Base-by-base conservation (phyloP, 2,797 vertebrate species). In the Betta splendens region DNA sequence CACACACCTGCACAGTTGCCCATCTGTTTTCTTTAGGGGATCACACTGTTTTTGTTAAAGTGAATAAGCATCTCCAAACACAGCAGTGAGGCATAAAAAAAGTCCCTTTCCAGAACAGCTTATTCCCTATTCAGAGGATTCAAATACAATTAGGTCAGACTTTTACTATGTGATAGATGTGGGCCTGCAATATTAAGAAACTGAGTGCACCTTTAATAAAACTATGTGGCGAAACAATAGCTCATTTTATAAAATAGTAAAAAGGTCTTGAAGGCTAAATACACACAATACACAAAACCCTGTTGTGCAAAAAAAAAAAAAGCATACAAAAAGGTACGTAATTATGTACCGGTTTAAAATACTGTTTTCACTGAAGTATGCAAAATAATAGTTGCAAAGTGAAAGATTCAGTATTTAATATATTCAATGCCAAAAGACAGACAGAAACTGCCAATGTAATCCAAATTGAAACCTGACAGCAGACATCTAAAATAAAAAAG, bases 1-100 rank as follows among this genome's bases (percentile, higher is more conserved):
- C 58, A 35, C 59, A 75, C 81, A 84, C 80, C 69, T 77, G 83
- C 84, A 80, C 66, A 61, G 45, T 52, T 61, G 59, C 67, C 82
- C 89, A 92, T 89, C 85, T 87, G 87, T 89, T 87, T 82, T 83
- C 86, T 87, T 83, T 74, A 35, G 88, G 81, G 79, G 64, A 84
- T 79, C 80, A 80, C 71, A 72, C 50, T 43, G 73, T 81, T 87
- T 89, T 90, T 76, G 79, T 80, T 70, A 79, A 84, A 83, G 63
- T 68, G 61, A 87, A 86, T 82, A 82, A 67, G 75, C 76, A 85
- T 87, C 80, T 84, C 80, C 82, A 86, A 84, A 86, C 75, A 74
- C 49, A 13, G 66, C 79, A 73, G 66, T 53, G 68, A 87, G 64
- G 84, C 72, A 87, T 79, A 80, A 73, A 77, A n/a, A 78, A 78